Base-by-base conservation (phyloP, 2,113 vertebrate genomes). In the Ardeotis arabs region DNA sequence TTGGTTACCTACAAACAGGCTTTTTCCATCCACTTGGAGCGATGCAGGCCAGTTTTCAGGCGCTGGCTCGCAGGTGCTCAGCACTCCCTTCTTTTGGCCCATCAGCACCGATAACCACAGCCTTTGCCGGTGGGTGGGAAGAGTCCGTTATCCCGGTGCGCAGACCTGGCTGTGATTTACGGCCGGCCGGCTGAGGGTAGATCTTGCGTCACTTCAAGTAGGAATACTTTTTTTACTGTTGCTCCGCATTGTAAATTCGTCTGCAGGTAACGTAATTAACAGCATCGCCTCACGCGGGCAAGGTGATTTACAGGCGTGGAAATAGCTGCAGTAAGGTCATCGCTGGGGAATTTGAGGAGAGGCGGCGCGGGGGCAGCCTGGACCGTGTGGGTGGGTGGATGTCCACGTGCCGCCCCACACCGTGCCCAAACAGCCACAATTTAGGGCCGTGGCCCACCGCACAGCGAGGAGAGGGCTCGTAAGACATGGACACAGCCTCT, bases 201-300 rank as follows among this genome's bases (percentile, higher is more conserved):
- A 29, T 39, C 84, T 84, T 87, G 8, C 9, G 3, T 62, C 53
- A 53, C 27, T 78, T 72, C 74, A 25, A 82, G 74, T 3, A 12
- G 35, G 60, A 68, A 58, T 84, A 58, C 60, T 91, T 58, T 23
- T 52, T 74, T 91, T 62, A 45, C 63, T 82, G 81, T 76, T 82
- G 49, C 67, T 94, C 41, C 87, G 50, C 11, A 0, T 33, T 73
- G 87, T 97, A 97, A 93, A 94, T 95, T 92, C 94, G 62, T 68
- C 93, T 95, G 45, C 0, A 1, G 1, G 0, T 49, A 89, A 82
- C 81, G 89, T 68, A 95, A 91, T 92, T 84, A 93, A 94, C 69
- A 78, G 89, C 84, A 72, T 25, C 0, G 0, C 74, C 87, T 73
- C 41, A 18, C 12, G 1, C 3, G 2, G 66, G 67, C 16, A 14